Conservation (phyloP, 92 coral and sea anemone species). For the Zoanthus gigantus region DNA sequence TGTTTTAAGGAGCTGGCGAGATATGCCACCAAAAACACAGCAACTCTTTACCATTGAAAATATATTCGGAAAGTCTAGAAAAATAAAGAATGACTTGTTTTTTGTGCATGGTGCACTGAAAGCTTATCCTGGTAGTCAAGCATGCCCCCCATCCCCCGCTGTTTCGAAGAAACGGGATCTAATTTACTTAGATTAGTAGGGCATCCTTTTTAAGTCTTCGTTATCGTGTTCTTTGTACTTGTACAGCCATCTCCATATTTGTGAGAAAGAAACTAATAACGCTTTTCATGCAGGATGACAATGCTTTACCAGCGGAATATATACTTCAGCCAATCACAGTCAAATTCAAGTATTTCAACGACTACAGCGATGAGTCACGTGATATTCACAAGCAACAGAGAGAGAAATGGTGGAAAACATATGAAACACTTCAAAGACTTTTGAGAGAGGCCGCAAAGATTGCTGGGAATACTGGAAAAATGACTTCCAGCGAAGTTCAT, state of each 20-base stretch:
- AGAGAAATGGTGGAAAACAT: slow-evolving; percentile 82
- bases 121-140: too few species aligned
- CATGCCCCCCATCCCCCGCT: too few species aligned
- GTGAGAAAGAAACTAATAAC: neutral
- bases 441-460: slow-evolving; percentile 67
- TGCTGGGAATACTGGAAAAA: slow-evolving; percentile 64
- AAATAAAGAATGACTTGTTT: too few species aligned
- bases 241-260: neutral
- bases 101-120: too few species aligned
- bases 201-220: too few species aligned
- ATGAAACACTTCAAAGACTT: slow-evolving; percentile 71
- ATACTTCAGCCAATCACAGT: slow-evolving; percentile 88
- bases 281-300: slow-evolving; percentile 63
- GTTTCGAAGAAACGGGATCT: too few species aligned
- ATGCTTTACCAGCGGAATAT: slow-evolving; percentile 80
- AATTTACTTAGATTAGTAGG: too few species aligned
- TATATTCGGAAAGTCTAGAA: too few species aligned
- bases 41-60: too few species aligned
- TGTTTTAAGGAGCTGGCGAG: too few species aligned
- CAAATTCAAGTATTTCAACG: slow-evolving; percentile 69
- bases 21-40: too few species aligned
- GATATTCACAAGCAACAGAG: slow-evolving; percentile 64
- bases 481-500: slow-evolving; percentile 69
- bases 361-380: slow-evolving; percentile 68
- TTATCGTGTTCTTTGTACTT: neutral